phyloP scores from a whole-genome alignment of 1,140 invertebrate species.

The Zophobas morio region DNA sequence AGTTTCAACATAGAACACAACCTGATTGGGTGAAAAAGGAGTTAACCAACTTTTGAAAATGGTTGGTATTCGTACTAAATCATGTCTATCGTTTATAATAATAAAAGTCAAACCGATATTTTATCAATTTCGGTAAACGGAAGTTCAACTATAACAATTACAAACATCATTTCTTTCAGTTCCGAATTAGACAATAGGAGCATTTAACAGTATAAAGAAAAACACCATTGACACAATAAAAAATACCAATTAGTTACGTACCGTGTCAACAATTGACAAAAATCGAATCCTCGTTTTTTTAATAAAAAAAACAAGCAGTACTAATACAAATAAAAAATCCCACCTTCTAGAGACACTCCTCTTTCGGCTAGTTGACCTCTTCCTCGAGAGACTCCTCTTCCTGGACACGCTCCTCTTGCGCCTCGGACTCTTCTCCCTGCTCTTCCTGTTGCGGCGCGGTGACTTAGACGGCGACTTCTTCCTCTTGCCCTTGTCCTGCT shows the following conservation, averaged over 20 bases:
- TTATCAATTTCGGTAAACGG: too few relatives aligned
- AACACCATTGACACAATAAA: conserved; percentile 19
- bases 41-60: too few relatives aligned
- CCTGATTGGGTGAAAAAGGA: too few relatives aligned
- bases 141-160: not conserved
- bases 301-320: conserved; percentile 2
- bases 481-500: conserved; percentile 61
- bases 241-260: conserved; percentile 18
- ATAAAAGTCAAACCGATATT: too few relatives aligned
- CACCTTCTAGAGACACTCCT: conserved; percentile 65
- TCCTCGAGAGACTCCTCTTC: conserved; percentile 51
- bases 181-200: not conserved
- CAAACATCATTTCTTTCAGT: not conserved
- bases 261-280: conserved; percentile 20
- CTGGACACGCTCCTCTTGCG: conserved; percentile 59
- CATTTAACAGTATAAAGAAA: not conserved
- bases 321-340: conserved; percentile 46
- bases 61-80: too few relatives aligned
- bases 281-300: conserved; percentile 25
- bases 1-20: too few relatives aligned
- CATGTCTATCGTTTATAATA: too few relatives aligned
- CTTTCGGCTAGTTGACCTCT: conserved; percentile 62
- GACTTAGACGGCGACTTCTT: conserved; percentile 66
- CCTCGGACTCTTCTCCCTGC: conserved; percentile 57
- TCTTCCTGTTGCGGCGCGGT: conserved; percentile 63